Base-by-base conservation (phyloP, 2,888 invertebrate species). In the Exocentrus adspersus region DNA sequence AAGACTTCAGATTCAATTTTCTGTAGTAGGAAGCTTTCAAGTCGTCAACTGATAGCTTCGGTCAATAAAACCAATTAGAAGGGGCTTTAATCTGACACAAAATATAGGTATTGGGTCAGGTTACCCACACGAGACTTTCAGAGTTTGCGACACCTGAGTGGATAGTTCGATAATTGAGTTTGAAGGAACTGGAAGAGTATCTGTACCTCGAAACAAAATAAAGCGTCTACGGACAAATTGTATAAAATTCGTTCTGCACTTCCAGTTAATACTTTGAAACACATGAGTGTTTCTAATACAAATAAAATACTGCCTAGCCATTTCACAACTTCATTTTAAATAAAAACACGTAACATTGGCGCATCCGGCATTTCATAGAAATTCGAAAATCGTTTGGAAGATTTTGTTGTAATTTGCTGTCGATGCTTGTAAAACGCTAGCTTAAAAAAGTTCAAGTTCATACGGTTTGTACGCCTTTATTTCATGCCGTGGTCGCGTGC, bases 361-460 rank as follows among this genome's bases (percentile, higher is more conserved):
- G n/a, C n/a, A n/a, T n/a, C n/a, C n/a, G n/a, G n/a, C n/a, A n/a
- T n/a, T n/a, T n/a, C n/a, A n/a, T n/a, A n/a, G n/a, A n/a, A n/a
- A n/a, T n/a, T n/a, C n/a, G n/a, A n/a, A n/a, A n/a, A n/a, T n/a
- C n/a, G n/a, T n/a, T n/a, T n/a, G n/a, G n/a, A n/a, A n/a, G n/a
- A n/a, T n/a, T n/a, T n/a, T n/a, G n/a, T n/a, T n/a, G n/a, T n/a
- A n/a, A n/a, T n/a, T n/a, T n/a, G n/a, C n/a, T n/a, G n/a, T n/a
- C n/a, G n/a, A 12, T 37, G 14, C 37, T 12, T 54, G 24, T 56
- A 46, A 48, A 17, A 50, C 48, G 50, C 48, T 59, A 37, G 32
- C 20, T 59, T 50, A 37, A 32, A 59, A n/a, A 59, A 50, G 59
- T 45, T 59, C 59, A 59, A 59, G 50, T 59, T 59, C 50, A 59